These are phyloP conservation scores for Pomacea maculata DNA, from an alignment of 1,140 invertebrate genomes.

Conservation along the genomic window DNA sequence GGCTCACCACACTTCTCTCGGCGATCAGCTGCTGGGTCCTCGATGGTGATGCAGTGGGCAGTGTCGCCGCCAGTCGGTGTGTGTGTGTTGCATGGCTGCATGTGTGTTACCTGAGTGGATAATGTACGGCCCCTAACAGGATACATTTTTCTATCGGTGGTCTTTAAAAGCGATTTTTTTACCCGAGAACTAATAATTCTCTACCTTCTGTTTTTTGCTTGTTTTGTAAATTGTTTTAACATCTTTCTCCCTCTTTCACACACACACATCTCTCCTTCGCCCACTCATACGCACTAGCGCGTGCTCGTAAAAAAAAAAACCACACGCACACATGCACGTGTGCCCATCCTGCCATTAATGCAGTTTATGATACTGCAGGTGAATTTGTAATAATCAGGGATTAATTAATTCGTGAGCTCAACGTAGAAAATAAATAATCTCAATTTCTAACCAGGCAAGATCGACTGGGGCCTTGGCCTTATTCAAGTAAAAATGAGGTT, in stretches of 20 bases:
- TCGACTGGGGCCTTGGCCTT: no score
- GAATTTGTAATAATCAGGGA: background rate
- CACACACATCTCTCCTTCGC: background rate
- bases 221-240: background rate
- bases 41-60: background rate
- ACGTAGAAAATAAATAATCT: no score
- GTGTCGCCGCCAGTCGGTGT: no score
- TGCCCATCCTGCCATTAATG: background rate
- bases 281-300: constrained; percentile 1
- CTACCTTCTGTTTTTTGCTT: background rate
- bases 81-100: background rate
- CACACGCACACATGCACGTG: background rate
- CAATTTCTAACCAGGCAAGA: no score
- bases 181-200: background rate
- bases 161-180: background rate
- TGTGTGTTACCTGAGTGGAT: background rate
- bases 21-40: background rate
- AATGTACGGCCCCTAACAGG: background rate
- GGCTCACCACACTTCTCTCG: background rate
- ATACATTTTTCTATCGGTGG: no score
- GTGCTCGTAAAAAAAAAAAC: background rate
- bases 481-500: no score
- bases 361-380: background rate
- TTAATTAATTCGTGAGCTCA: background rate
- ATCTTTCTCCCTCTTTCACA: background rate